Evolutionary conservation across 2,113 vertebrate species (phyloP).

Genomic region (Aegotheles bennettii): DNA sequence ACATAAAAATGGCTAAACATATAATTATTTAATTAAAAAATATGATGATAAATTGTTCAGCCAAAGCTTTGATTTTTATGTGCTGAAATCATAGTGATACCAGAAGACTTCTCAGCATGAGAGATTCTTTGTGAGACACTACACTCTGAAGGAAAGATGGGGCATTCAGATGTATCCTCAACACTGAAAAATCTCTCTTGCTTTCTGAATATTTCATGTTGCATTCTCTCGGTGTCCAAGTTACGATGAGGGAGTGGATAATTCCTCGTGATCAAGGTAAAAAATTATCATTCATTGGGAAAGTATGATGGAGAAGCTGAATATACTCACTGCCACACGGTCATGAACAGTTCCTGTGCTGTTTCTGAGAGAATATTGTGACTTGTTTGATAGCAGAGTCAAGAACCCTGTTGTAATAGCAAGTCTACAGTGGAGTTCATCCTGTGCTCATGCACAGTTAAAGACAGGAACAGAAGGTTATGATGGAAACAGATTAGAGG

Average conservation of each 20-base stretch:
- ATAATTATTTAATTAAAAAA: background rate
- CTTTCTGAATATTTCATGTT: background rate
- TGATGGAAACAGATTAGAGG: background rate
- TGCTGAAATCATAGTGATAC: background rate
- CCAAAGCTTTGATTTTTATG: background rate
- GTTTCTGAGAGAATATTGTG: background rate
- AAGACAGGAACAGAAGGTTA: background rate
- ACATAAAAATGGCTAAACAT: background rate
- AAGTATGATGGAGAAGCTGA: background rate
- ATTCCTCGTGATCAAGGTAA: background rate
- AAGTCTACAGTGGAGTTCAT: background rate
- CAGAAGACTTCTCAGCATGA: background rate
- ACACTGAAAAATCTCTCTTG: background rate
- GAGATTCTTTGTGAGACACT: background rate
- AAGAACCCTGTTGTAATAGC: background rate
- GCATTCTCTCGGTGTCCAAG: background rate
- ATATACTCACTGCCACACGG: background rate
- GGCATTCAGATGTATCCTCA: background rate
- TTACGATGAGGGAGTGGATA: background rate
- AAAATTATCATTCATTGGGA: background rate
- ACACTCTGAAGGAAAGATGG: background rate
- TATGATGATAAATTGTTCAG: background rate
- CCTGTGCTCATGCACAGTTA: background rate
- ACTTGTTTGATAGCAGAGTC: background rate
- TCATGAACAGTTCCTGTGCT: background rate